These are phyloP conservation scores for Endotricha flammealis DNA, from an alignment of 2,888 invertebrate species.

Conservation along the genomic window DNA sequence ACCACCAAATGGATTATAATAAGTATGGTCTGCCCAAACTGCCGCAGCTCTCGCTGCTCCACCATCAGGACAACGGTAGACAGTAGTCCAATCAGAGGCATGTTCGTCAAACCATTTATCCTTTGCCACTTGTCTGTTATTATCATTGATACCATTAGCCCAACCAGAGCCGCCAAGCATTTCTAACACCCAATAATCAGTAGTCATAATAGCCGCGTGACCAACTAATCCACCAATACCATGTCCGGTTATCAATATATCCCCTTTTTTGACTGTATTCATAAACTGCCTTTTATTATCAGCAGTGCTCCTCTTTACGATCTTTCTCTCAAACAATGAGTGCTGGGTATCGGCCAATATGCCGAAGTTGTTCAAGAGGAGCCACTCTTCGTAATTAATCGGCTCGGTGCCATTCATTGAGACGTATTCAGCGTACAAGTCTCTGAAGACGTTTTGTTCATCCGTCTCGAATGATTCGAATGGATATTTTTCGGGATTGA, in stretches of 20 bases:
- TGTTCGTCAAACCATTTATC: constrained; percentile 44
- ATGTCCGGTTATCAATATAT: constrained; percentile 39
- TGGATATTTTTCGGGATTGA: constrained; percentile 51
- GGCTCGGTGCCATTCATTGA: constrained; percentile 33
- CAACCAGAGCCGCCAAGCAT: constrained; percentile 44
- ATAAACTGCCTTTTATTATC: constrained; percentile 44
- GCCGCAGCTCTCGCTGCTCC: constrained; percentile 36
- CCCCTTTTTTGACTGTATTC: constrained; percentile 42
- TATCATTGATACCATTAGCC: constrained; percentile 34
- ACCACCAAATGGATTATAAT: constrained; percentile 39
- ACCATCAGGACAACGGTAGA: constrained; percentile 40
- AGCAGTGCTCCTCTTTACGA: constrained; percentile 38
- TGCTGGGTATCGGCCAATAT: constrained; percentile 46
- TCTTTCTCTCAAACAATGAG: constrained; percentile 45
- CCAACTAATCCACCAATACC: constrained; percentile 41
- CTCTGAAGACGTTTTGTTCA: constrained; percentile 46
- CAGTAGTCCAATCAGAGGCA: constrained; percentile 42
- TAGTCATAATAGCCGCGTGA: constrained; percentile 49
- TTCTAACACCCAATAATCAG: constrained; percentile 45
- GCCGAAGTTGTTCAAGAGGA: constrained; percentile 53
- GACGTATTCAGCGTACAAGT: constrained; percentile 36
- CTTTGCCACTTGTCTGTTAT: constrained; percentile 44
- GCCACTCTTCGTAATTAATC: constrained; percentile 52
- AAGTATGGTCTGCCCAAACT: constrained; percentile 41
- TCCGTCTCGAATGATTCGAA: constrained; percentile 42